Percentiles rank a stretch among this genome's conserved stretches.
Conservation (phyloP, 2,888 invertebrate genomes). For the Adelphocoris suturalis region DNA sequence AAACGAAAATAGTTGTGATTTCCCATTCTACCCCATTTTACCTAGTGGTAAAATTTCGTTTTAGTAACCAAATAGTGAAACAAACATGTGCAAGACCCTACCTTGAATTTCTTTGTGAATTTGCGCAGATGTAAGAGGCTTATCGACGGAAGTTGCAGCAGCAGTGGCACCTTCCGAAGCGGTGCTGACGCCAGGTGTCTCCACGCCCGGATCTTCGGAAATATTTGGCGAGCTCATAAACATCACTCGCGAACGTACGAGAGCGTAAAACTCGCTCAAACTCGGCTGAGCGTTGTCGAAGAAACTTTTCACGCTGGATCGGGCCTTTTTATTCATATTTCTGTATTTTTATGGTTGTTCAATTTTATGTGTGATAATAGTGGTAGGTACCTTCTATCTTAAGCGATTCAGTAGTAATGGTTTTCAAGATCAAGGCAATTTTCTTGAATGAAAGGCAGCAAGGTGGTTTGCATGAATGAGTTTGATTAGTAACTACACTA, state of each 20-base stretch:
- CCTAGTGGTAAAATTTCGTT: too few species aligned
- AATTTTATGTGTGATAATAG: too few species aligned
- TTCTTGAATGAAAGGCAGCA: too few species aligned
- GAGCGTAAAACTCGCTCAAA: slow-evolving; percentile 60
- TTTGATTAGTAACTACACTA: too few species aligned
- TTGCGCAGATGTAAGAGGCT: not conserved
- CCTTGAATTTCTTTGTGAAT: not conserved
- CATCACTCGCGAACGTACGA: slow-evolving; percentile 47
- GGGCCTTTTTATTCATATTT: slow-evolving; percentile 52
- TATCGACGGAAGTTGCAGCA: not conserved
- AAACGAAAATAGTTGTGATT: too few species aligned
- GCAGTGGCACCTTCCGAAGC: not conserved
- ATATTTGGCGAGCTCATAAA: slow-evolving; percentile 53
- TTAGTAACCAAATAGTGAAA: too few species aligned
- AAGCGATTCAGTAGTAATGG: not conserved
- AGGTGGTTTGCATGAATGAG: too few species aligned
- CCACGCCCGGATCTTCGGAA: not conserved
- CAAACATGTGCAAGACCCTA: not conserved
- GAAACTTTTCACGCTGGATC: slow-evolving; percentile 49
- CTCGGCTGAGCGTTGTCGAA: slow-evolving; percentile 57
- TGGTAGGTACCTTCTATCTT: too few species aligned
- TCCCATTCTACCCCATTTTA: too few species aligned
- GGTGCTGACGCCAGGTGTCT: too few species aligned
- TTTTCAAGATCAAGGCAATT: not conserved
- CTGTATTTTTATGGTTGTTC: not conserved